These are phyloP conservation scores for Picus viridis DNA, from an alignment of 2,797 vertebrate genomes.

Conservation along the genomic window DNA sequence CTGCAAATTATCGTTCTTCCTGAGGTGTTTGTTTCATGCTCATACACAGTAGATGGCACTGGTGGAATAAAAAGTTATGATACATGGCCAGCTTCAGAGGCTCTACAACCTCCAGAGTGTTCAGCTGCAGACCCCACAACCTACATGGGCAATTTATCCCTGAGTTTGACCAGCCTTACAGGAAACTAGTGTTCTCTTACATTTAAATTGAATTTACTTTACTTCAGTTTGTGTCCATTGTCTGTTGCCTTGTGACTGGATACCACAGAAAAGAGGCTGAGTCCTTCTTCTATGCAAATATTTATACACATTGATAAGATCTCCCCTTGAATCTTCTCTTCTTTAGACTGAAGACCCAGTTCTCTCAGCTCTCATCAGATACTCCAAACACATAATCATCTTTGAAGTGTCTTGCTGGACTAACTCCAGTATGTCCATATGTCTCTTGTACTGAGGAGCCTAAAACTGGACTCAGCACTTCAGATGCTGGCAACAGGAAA, in stretches of 20 bases:
- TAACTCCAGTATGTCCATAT: not conserved
- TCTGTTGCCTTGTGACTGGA: not conserved
- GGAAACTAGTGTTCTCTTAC: not conserved
- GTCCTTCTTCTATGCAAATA: not conserved
- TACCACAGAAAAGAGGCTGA: not conserved
- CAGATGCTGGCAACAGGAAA: not conserved
- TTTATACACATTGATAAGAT: not conserved
- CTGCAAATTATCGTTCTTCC: constrained; percentile 63
- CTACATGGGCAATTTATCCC: not conserved
- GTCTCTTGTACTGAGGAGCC: not conserved
- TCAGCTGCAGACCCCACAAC: not conserved
- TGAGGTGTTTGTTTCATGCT: constrained; percentile 47
- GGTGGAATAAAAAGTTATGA: constrained; percentile 61
- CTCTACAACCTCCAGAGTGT: not conserved
- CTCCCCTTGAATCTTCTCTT: not conserved
- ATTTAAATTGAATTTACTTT: not conserved
- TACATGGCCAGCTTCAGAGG: not conserved
- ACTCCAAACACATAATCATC: not conserved
- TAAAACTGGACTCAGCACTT: not conserved
- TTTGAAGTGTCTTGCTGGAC: not conserved
- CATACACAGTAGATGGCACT: constrained; percentile 67
- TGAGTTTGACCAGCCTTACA: not conserved
- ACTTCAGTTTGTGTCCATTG: not conserved
- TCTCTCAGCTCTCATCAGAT: not conserved
- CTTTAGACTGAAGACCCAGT: too few relatives aligned